Evolutionary conservation across 2,888 invertebrate species (phyloP).

Genomic region (Brassicogethes aeneus): DNA sequence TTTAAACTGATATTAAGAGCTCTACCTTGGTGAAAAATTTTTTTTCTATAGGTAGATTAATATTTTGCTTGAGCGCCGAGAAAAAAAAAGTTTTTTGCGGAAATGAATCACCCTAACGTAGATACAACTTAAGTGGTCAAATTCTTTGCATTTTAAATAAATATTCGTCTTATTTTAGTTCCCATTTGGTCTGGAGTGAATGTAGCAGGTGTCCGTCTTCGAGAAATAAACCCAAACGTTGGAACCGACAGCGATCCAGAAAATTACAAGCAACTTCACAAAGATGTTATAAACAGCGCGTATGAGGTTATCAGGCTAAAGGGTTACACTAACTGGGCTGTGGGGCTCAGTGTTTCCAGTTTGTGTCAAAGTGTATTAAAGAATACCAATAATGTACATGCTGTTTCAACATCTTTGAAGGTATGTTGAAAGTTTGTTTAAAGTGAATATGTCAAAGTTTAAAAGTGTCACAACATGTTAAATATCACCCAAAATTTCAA

Average conservation of each 20-base stretch:
- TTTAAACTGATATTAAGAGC: too few relatives aligned
- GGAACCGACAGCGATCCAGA: constrained; percentile 68
- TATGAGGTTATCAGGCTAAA: constrained; percentile 82
- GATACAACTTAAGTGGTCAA: too few relatives aligned
- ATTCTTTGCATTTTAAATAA: background rate
- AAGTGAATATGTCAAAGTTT: too few relatives aligned
- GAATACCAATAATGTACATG: constrained; percentile 66
- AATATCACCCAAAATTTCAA: too few relatives aligned
- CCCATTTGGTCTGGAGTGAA: constrained; percentile 93
- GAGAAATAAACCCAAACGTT: constrained; percentile 65
- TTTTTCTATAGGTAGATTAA: too few relatives aligned
- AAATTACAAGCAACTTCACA: constrained; percentile 70
- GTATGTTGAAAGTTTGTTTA: constrained; percentile 43
- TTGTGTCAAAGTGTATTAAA: constrained; percentile 62
- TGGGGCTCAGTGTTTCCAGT: constrained; percentile 69
- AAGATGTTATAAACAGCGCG: constrained; percentile 75
- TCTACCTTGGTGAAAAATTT: too few relatives aligned
- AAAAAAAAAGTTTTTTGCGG: too few relatives aligned
- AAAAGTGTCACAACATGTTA: background rate
- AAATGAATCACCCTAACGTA: too few relatives aligned
- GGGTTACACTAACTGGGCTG: constrained; percentile 89
- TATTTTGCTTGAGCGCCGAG: too few relatives aligned
- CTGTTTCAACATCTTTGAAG: constrained; percentile 69
- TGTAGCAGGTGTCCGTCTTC: constrained; percentile 77
- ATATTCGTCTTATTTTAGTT: constrained; percentile 44